Conservation (phyloP, 1,140 invertebrate genomes). For the Paralvinella palmiformis region DNA sequence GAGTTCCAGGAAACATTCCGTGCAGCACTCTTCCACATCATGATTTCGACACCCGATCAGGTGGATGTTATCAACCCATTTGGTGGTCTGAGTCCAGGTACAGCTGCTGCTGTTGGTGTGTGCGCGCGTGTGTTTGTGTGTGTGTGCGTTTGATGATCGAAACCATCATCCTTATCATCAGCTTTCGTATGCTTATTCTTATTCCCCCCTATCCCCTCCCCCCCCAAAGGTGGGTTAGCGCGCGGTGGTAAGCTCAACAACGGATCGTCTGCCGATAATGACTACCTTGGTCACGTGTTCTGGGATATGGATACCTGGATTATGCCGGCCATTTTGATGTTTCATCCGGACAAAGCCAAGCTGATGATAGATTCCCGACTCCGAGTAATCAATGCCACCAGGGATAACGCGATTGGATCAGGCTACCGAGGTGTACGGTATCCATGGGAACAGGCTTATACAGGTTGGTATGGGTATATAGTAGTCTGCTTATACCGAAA, state of each 20-base stretch:
- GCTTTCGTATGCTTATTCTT: too few relatives aligned
- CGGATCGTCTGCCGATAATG: background rate
- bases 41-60: background rate
- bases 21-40: background rate
- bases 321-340: constrained; percentile 44
- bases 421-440: constrained; percentile 45
- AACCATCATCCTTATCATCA: too few relatives aligned
- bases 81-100: constrained; percentile 35
- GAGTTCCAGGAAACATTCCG: background rate
- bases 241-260: background rate
- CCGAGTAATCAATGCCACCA: constrained; percentile 36
- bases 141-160: too few relatives aligned
- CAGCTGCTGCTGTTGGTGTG: background rate
- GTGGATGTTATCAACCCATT: constrained; percentile 8
- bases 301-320: constrained; percentile 56
- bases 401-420: constrained; percentile 34
- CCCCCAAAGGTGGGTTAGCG: constrained; percentile 2
- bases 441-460: constrained; percentile 52
- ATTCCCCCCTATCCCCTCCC: too few relatives aligned
- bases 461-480: constrained; percentile 32
- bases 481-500: too few relatives aligned
- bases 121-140: too few relatives aligned
- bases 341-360: constrained; percentile 41
- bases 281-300: constrained; percentile 50
- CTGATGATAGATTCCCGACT: constrained; percentile 34